Evolutionary conservation across 1,140 invertebrate species (phyloP), one percentile per base, ranked within the genome.

Genomic region (Drosophila equinoxialis): DNA sequence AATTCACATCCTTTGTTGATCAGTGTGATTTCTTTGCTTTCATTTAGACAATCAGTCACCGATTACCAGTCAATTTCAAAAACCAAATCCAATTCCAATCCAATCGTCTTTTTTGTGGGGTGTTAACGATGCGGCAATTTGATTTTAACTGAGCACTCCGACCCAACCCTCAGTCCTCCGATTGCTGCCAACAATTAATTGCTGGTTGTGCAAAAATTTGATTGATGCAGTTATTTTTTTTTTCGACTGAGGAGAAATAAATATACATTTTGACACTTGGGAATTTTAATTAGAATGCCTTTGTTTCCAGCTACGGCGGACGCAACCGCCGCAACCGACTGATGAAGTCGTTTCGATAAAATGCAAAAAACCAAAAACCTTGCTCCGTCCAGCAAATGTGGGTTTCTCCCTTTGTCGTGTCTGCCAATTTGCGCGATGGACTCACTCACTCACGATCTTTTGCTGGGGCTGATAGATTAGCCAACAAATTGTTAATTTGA

Each of bases 261-360:
- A 85, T 86, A 73, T 68, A 55, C 63, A 58, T 65, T 66, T 30
- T 51, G 67, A 71, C 84, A 79, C 72, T 71, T 73, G 79, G 76
- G 69, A 70, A 83, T 87, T 89, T 87, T 80, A 89, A 87, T 87
- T 84, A 89, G 80, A 83, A 83, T 66, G 65, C 68, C 63, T 71
- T 89, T 89, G 83, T 89, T 74, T 67, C 35, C 39, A 33, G 17
- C 60, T 42, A 37, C 58, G 48, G 48, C 45, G 30, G 6, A 30
- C 30, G 30, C 65, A 64, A 42, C 39, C 39, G 30, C 37, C 26
- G 26, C 26, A 26, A 5, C 7, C 11, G 13, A 45, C 73, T 64
- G 73, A 83, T 80, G 69, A 77, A 72, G 54, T 65, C 66, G 67
- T 65, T 77, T 68, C 65, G 66, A 79, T 76, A 82, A 76, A 76